Evolutionary conservation across 2,797 vertebrate genomes (phyloP), one percentile per base, ranked within the genome.

Genomic region (Steatocranus sp.): DNA sequence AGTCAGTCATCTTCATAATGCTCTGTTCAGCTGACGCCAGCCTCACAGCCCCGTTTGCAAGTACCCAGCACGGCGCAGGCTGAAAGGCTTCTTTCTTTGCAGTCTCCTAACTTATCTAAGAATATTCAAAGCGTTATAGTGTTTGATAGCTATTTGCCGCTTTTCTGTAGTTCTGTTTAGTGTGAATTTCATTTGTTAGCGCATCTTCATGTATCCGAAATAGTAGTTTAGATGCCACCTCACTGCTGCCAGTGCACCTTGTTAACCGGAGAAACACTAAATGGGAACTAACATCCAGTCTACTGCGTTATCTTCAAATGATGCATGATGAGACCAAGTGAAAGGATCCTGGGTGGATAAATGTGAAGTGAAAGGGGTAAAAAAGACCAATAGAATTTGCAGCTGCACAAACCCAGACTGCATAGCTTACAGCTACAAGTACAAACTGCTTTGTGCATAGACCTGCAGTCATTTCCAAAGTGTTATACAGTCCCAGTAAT

Each of bases 1-100:
- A 89, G 89, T 88, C 86, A 91, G 87, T 88, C 82, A 82, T 90
- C 85, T 83, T 83, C 86, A 80, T 92, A 89, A 87, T 86, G 80
- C 88, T 82, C 63, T 15, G 63, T 79, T 90, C 83, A 79, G 85
- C 88, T 86, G 86, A 88, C 9, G 56, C 76, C 78, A 84, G 79
- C 79, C 80, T 86, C 48, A 41, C 83, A 86, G 61, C 49, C 48
- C 41, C 46, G 50, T 85, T 79, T 87, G 81, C 66, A 87, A 88
- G 87, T 50, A 83, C 58, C 38, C 58, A 56, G 58, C 74, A 73
- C 75, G 81, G 78, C 25, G 11, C 41, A 7, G 17, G 46, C 18
- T 36, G 63, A 10, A 36, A 61, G 77, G 36, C 34, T 75, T 83
- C 77, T 86, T 85, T 76, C 66, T 75, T 27, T 77, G 56, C 79